Conservation (phyloP, 2,888 invertebrate genomes). For the Parelbella ahira region DNA sequence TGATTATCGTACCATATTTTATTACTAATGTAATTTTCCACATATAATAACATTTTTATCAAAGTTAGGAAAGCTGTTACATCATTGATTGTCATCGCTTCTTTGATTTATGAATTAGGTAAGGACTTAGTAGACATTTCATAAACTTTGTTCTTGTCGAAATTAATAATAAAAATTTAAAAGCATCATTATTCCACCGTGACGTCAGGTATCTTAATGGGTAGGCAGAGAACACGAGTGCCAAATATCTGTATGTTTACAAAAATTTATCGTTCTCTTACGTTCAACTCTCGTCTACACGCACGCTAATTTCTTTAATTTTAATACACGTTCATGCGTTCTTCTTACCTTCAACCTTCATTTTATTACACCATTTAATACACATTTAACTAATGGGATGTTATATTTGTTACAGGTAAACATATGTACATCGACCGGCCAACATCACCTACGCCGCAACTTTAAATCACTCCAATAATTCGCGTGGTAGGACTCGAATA, state of each 20-base stretch:
- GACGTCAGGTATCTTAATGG: too few species aligned
- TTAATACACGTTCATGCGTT: too few species aligned
- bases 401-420: constrained; percentile 50
- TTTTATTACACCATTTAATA: too few species aligned
- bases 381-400: constrained; percentile 1
- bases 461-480: constrained; percentile 29
- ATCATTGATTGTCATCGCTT: constrained; percentile 39
- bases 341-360: too few species aligned
- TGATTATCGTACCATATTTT: constrained; percentile 26
- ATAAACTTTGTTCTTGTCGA: not conserved
- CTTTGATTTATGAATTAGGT: constrained; percentile 21
- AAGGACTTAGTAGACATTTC: constrained; percentile 1
- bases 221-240: too few species aligned
- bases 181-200: too few species aligned
- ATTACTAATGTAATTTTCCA: constrained; percentile 24
- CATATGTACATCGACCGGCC: constrained; percentile 18
- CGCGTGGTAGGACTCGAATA: constrained; percentile 16
- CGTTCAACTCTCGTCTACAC: too few species aligned
- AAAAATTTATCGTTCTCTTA: too few species aligned
- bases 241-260: too few species aligned
- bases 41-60: constrained; percentile 43
- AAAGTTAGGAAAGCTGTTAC: constrained; percentile 45
- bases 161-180: too few species aligned
- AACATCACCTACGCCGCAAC: constrained; percentile 15
- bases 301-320: too few species aligned